Conservation (phyloP, 1,140 invertebrate species). For the Drosophila albomicans region DNA sequence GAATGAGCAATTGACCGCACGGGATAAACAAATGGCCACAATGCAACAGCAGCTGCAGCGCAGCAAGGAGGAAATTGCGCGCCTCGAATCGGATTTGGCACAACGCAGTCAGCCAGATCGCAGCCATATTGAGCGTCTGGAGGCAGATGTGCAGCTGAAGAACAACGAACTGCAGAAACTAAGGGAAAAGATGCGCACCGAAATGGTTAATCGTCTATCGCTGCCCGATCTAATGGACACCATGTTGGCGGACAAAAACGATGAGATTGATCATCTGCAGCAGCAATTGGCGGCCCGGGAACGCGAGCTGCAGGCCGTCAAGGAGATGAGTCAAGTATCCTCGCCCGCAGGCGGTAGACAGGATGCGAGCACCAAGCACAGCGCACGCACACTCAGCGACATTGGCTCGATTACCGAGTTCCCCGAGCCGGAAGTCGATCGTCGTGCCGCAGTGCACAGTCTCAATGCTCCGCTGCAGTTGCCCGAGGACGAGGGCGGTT, state of each 20-base stretch:
- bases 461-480: conserved; percentile 63
- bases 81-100: conserved; percentile 86
- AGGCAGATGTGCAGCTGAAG: conserved; percentile 86
- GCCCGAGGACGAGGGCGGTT: conserved; percentile 60
- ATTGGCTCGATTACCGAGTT: conserved; percentile 90
- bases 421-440: conserved; percentile 87
- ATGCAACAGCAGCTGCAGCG: conserved; percentile 84
- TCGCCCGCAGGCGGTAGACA: conserved; percentile 70
- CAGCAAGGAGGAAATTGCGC: conserved; percentile 77
- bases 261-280: conserved; percentile 88
- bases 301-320: conserved; percentile 60
- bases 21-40: conserved; percentile 87
- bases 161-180: conserved; percentile 86
- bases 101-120: conserved; percentile 84
- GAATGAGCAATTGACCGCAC: conserved; percentile 86
- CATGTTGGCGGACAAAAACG: conserved; percentile 89
- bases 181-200: conserved; percentile 85
- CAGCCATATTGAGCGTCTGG: conserved; percentile 86
- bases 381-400: conserved; percentile 89
- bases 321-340: conserved; percentile 53
- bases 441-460: conserved; percentile 84
- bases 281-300: conserved; percentile 85
- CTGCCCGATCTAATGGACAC: conserved; percentile 87
- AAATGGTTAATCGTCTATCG: conserved; percentile 85
- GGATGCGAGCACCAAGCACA: conserved; percentile 84